A percentile compares a stretch with the other conserved stretches of the same genome.
Evolutionary conservation across 2,888 invertebrate species (phyloP).

Genomic region (Ptilodon capucinus): DNA sequence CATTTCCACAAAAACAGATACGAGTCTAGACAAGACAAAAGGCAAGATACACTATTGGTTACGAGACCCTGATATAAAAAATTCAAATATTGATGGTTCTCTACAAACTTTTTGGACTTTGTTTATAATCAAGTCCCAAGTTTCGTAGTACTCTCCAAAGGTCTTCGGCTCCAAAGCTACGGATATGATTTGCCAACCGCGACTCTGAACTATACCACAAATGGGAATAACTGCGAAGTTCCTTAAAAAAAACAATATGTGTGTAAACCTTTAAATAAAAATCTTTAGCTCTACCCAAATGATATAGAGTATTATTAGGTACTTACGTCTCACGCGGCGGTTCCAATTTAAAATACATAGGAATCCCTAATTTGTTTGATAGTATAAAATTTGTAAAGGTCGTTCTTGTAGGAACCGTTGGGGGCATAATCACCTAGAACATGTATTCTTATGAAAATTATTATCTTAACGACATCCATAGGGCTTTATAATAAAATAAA

Average conservation of each 20-base stretch:
- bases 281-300: too few relatives aligned
- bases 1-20: conserved; percentile 62
- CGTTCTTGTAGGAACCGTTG: conserved; percentile 70
- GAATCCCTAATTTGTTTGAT: conserved; percentile 64
- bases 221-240: conserved; percentile 71
- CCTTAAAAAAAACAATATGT: conserved; percentile 32
- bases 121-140: conserved; percentile 70
- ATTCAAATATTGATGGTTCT: neutral
- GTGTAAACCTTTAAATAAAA: neutral
- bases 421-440: conserved; percentile 62
- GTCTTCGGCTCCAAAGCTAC: conserved; percentile 70
- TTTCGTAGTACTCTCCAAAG: conserved; percentile 67
- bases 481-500: neutral
- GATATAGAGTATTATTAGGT: too few relatives aligned
- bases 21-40: conserved; percentile 43
- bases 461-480: neutral
- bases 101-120: conserved; percentile 59
- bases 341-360: conserved; percentile 69
- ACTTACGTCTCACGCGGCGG: conserved; percentile 66
- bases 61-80: neutral
- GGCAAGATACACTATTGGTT: neutral
- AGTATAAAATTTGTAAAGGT: conserved; percentile 71
- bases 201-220: conserved; percentile 68
- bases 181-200: conserved; percentile 74
- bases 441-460: neutral